These are phyloP conservation scores for Pedicia rivosa DNA, from an alignment of 2,888 invertebrate genomes.

Conservation along the genomic window DNA sequence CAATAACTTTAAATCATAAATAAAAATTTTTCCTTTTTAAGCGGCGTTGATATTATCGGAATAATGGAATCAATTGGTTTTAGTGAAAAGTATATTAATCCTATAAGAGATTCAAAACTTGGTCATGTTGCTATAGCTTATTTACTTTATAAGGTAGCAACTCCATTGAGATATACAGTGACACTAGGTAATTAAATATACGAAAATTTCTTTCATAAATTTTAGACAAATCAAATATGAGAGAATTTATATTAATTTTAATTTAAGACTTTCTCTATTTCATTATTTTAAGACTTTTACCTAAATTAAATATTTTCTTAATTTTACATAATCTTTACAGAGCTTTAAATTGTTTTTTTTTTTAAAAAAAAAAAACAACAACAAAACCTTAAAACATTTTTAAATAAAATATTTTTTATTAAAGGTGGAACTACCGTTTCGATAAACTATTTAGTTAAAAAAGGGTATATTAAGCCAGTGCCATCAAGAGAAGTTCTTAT, in stretches of 20 bases:
- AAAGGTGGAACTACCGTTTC: constrained; percentile 71
- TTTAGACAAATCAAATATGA: too few relatives aligned
- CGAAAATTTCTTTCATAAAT: too few relatives aligned
- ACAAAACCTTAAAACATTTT: too few relatives aligned
- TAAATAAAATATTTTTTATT: too few relatives aligned
- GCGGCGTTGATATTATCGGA: constrained; percentile 80
- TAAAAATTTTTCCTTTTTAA: constrained; percentile 26
- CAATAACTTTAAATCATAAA: constrained; percentile 5
- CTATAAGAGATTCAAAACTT: constrained; percentile 61
- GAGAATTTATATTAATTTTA: too few relatives aligned
- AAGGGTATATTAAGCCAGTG: constrained; percentile 73
- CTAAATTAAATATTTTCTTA: too few relatives aligned
- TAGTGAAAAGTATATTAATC: constrained; percentile 60
- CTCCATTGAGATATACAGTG: constrained; percentile 82
- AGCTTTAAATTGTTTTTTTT: too few relatives aligned
- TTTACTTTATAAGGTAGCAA: constrained; percentile 83
- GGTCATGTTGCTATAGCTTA: constrained; percentile 84
- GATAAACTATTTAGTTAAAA: constrained; percentile 61
- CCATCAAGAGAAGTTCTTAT: constrained; percentile 48
- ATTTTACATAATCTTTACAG: too few relatives aligned
- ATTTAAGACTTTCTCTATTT: too few relatives aligned
- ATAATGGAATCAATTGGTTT: constrained; percentile 61
- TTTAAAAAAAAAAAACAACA: too few relatives aligned
- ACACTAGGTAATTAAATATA: constrained; percentile 53
- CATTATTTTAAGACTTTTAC: too few relatives aligned